These are phyloP conservation scores for Agrochola macilenta DNA, from an alignment of 2,888 invertebrate species.

Conservation along the genomic window DNA sequence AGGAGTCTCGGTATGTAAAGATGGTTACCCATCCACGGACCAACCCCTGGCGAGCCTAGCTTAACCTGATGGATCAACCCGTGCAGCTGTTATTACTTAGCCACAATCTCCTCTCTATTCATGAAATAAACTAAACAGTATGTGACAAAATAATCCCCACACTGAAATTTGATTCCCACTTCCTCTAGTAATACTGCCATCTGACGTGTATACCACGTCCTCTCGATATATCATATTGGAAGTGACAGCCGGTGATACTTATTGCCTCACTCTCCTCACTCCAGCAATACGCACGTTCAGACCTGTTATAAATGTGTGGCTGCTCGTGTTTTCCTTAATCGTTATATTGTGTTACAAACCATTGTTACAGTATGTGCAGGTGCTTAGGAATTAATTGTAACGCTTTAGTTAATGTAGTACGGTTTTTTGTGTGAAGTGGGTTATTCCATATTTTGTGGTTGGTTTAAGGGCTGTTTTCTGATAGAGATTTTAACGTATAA, in stretches of 20 bases:
- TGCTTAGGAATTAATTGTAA: constrained; percentile 38
- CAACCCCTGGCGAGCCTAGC: no score
- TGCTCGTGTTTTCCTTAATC: constrained; percentile 55
- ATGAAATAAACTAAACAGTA: no score
- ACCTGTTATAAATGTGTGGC: constrained; percentile 31
- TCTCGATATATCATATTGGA: constrained; percentile 49
- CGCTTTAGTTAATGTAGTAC: constrained; percentile 36
- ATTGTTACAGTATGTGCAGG: constrained; percentile 36
- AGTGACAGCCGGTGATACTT: constrained; percentile 59
- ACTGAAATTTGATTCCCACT: not conserved
- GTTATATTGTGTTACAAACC: constrained; percentile 45
- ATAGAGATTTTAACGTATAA: not conserved
- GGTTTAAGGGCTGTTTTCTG: not conserved
- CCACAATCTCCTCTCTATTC: no score
- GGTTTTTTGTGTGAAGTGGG: constrained; percentile 6
- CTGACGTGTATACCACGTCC: constrained; percentile 35
- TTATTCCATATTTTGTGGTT: constrained; percentile 6
- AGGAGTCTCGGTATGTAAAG: no score
- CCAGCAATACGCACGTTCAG: constrained; percentile 49
- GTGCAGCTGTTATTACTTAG: no score
- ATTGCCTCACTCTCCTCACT: constrained; percentile 42
- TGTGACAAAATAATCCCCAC: no score
- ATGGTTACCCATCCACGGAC: no score
- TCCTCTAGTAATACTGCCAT: constrained; percentile 39
- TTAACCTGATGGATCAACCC: no score